Base-by-base conservation (phyloP, 2,113 vertebrate species). In the Holacanthus passer region DNA sequence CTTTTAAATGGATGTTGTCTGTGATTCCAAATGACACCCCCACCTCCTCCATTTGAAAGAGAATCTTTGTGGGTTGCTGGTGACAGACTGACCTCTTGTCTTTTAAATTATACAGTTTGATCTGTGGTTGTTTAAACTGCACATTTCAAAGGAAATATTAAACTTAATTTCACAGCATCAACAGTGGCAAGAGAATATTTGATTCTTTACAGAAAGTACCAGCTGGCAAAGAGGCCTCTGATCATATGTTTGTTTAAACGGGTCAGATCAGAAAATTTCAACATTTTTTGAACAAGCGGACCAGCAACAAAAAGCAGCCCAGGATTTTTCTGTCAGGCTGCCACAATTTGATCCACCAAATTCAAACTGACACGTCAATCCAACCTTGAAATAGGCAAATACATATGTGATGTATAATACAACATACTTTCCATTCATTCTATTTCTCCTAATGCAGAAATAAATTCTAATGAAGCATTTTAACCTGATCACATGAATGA, bases 41-140 rank as follows among this genome's bases (percentile, higher is more conserved):
- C 37, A 5, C 74, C 60, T 59, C 71, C 58, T 69, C 64, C 56
- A 29, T 90, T 82, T 88, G 69, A 90, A 88, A 87, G 88, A 84
- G 66, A 89, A 90, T 90, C 75, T 80, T 68, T 91, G 88, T 86
- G 47, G 76, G 73, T 45, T 85, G 67, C 82, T 73, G 83, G 60
- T 66, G 72, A 85, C 67, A 45, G 77, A 79, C 86, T 65, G 85
- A 56, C 77, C 86, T 70, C 73, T 69, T 69, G 77, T 88, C 87
- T 89, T 89, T 91, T 76, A 88, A 91, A 92, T 89, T 75, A 63
- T 65, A 64, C 80, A 83, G 86, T 81, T 91, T 90, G 83, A 92
- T 92, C 81, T 82, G 74, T 64, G 75, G 32, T 80, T 85, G 79
- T 89, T 91, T 52, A 83, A 74, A 86, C 65, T 75, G 53, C 31